Evolutionary conservation across 2,888 invertebrate genomes (phyloP).

Genomic region (Cheilosia pagana): DNA sequence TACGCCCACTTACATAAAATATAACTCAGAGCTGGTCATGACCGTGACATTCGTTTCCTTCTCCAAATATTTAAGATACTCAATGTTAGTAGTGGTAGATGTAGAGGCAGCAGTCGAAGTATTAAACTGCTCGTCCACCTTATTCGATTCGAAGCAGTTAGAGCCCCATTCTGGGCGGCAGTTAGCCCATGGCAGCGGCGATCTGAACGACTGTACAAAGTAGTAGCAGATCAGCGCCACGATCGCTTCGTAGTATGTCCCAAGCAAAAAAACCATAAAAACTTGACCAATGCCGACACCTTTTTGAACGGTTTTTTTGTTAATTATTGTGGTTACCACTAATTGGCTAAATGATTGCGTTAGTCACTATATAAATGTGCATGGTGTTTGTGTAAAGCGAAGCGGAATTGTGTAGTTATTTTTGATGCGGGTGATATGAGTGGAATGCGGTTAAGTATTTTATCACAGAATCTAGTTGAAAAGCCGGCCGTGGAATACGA

Average conservation of each 20-base stretch:
- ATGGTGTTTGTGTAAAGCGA: not conserved
- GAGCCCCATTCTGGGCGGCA: constrained; percentile 85
- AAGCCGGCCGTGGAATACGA: too few species aligned
- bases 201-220: constrained; percentile 86
- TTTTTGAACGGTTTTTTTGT: constrained; percentile 77
- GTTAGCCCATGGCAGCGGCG: constrained; percentile 87
- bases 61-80: constrained; percentile 57
- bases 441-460: not conserved
- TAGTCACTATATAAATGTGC: not conserved
- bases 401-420: not conserved
- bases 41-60: constrained; percentile 76
- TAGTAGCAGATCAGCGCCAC: constrained; percentile 86
- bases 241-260: constrained; percentile 86
- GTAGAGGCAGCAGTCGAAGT: constrained; percentile 28
- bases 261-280: constrained; percentile 85
- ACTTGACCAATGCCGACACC: constrained; percentile 86
- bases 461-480: too few species aligned
- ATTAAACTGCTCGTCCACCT: constrained; percentile 44
- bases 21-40: constrained; percentile 84
- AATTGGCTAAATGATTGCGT: not conserved
- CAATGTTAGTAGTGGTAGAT: constrained; percentile 48
- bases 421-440: not conserved
- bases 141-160: constrained; percentile 81
- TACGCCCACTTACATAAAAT: constrained; percentile 84
- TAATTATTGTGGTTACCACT: constrained; percentile 6